Percentiles rank a stretch among this genome's conserved stretches.
phyloP scores from a whole-genome alignment of 2,797 vertebrate species.

The Spinus pinus region DNA sequence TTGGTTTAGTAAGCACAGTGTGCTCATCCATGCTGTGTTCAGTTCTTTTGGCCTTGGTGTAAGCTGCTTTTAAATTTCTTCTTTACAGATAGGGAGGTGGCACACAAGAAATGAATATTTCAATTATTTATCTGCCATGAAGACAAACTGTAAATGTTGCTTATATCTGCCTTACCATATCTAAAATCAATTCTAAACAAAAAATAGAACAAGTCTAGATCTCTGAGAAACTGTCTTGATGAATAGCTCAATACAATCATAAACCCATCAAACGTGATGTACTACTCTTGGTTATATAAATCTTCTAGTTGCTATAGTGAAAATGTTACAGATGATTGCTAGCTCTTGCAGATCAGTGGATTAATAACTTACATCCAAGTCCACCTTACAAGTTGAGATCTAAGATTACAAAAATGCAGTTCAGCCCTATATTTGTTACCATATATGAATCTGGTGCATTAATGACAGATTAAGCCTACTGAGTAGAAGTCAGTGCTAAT shows the following conservation, averaged over 20 bases:
- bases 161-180: slow-evolving; percentile 35
- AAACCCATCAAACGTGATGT: slow-evolving; percentile 46
- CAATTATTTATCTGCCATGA: slow-evolving; percentile 16
- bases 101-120: not conserved
- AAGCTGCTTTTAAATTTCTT: not conserved
- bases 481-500: not conserved
- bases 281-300: slow-evolving; percentile 34
- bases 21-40: not conserved
- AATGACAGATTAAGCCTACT: not conserved
- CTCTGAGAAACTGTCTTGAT: slow-evolving; percentile 39
- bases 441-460: not conserved
- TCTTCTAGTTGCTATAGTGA: slow-evolving; percentile 26
- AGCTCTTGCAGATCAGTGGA: slow-evolving; percentile 23
- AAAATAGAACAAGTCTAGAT: slow-evolving; percentile 12
- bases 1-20: not conserved
- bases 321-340: slow-evolving; percentile 29
- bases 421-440: not conserved
- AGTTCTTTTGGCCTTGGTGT: not conserved
- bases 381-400: not conserved
- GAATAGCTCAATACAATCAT: slow-evolving; percentile 41
- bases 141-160: slow-evolving; percentile 14
- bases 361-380: slow-evolving; percentile 8
- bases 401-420: not conserved
- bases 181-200: slow-evolving; percentile 36
- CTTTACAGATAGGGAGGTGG: not conserved